These are phyloP conservation scores for Xylota sylvarum DNA, from an alignment of 2,888 invertebrate genomes.

Conservation along the genomic window DNA sequence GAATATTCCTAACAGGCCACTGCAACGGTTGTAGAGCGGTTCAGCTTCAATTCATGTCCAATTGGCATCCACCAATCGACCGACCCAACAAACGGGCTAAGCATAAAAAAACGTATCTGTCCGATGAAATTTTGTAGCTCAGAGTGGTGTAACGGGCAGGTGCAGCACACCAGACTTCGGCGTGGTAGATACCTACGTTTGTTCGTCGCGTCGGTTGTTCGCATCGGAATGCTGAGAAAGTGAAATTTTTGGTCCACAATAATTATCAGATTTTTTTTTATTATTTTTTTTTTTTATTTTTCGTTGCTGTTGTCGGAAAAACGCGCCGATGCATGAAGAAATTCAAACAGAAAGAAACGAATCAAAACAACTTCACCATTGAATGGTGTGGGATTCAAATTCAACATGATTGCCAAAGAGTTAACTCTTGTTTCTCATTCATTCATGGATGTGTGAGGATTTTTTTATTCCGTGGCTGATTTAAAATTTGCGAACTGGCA, in stretches of 20 bases:
- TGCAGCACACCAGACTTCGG: slow-evolving; percentile 60
- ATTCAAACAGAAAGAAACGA: slow-evolving; percentile 42
- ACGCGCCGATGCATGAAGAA: slow-evolving; percentile 62
- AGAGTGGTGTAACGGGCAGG: slow-evolving; percentile 47
- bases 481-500: slow-evolving; percentile 31
- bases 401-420: slow-evolving; percentile 30
- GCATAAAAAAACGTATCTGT: slow-evolving; percentile 36
- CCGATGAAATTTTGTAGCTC: slow-evolving; percentile 30
- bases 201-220: slow-evolving; percentile 49
- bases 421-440: slow-evolving; percentile 38
- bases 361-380: slow-evolving; percentile 60
- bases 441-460: slow-evolving; percentile 32
- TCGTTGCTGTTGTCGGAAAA: slow-evolving; percentile 52
- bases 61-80: slow-evolving; percentile 57
- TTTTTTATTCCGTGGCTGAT: not conserved
- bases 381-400: slow-evolving; percentile 30
- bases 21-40: slow-evolving; percentile 45
- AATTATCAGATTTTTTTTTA: slow-evolving; percentile 49
- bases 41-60: slow-evolving; percentile 54
- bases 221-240: slow-evolving; percentile 74
- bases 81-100: slow-evolving; percentile 49
- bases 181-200: slow-evolving; percentile 31
- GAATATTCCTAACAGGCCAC: slow-evolving; percentile 53
- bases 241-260: slow-evolving; percentile 74
- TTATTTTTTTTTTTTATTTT: slow-evolving; percentile 23